A percentile compares a stretch with the other conserved stretches of the same genome.
These are phyloP conservation scores for Isoperla grammatica DNA, from an alignment of 2,888 invertebrate species.

Conservation along the genomic window DNA sequence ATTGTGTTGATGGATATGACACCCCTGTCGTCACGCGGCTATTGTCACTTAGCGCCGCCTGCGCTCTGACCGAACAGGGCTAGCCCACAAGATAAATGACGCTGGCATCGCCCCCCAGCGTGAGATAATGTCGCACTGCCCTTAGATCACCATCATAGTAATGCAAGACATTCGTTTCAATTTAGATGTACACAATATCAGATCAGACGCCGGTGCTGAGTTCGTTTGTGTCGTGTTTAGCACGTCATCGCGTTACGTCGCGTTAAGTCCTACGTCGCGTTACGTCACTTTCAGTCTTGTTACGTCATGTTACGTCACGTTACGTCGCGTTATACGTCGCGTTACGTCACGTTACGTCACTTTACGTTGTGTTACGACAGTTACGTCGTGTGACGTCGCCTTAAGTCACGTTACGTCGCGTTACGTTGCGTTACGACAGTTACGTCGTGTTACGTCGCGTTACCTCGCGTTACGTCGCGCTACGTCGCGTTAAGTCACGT, in stretches of 20 bases:
- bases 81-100: slow-evolving; percentile 13
- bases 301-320: too few relatives aligned
- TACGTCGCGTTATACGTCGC: too few relatives aligned
- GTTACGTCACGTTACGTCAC: too few relatives aligned
- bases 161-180: slow-evolving; percentile 16
- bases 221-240: background rate
- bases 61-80: background rate
- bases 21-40: background rate
- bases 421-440: too few relatives aligned
- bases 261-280: background rate
- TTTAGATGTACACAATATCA: background rate
- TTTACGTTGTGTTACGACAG: too few relatives aligned
- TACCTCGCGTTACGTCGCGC: too few relatives aligned
- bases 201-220: background rate
- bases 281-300: too few relatives aligned
- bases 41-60: background rate
- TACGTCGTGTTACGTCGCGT: too few relatives aligned
- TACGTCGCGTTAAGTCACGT: too few relatives aligned
- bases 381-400: too few relatives aligned
- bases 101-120: background rate
- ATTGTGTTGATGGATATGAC: slow-evolving; percentile 1
- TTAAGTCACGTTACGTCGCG: too few relatives aligned
- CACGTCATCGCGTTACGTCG: background rate
- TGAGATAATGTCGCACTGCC: slow-evolving; percentile 9
- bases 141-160: slow-evolving; percentile 11